Evolutionary conservation across 2,797 vertebrate species (phyloP).

Genomic region (Characodon lateralis): DNA sequence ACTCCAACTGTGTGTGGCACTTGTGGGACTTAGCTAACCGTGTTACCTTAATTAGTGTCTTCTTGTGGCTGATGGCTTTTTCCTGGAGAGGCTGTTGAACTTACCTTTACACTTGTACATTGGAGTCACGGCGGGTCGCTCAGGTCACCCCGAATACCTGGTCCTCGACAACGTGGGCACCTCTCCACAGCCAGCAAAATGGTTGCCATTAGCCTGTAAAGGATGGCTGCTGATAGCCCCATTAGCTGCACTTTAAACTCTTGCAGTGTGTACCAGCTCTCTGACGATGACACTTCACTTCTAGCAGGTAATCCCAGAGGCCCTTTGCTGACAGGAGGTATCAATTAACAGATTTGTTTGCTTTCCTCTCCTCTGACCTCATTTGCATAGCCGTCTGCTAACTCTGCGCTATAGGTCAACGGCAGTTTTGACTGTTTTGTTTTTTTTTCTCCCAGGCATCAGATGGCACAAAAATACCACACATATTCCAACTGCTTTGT

Average conservation of each 20-base stretch:
- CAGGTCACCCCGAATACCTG: conserved; percentile 52
- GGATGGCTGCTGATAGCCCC: conserved; percentile 54
- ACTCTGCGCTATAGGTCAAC: conserved; percentile 55
- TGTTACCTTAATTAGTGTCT: conserved; percentile 75
- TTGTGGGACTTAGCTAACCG: conserved; percentile 67
- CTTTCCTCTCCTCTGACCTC: conserved; percentile 68
- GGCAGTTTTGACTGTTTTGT: conserved; percentile 55
- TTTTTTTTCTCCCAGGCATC: conserved; percentile 15
- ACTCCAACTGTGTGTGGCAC: conserved; percentile 74
- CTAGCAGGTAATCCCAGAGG: conserved; percentile 62
- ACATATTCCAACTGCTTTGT: conserved; percentile 39
- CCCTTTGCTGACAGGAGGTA: conserved; percentile 57
- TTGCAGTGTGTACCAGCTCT: conserved; percentile 37
- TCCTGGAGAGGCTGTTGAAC: conserved; percentile 77
- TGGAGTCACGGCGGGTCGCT: conserved; percentile 59
- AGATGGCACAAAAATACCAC: conserved; percentile 24
- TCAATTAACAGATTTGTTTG: conserved; percentile 81
- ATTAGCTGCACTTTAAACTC: conserved; percentile 74
- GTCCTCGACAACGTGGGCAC: conserved; percentile 60
- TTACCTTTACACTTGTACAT: conserved; percentile 45
- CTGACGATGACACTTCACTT: conserved; percentile 54
- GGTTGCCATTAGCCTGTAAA: conserved; percentile 68
- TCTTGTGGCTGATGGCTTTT: conserved; percentile 59
- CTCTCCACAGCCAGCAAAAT: conserved; percentile 66
- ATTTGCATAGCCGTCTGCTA: conserved; percentile 68